Evolutionary conservation across 2,113 vertebrate genomes (phyloP), one percentile per base, ranked within the genome.

Genomic region (Aphyosemion australe): DNA sequence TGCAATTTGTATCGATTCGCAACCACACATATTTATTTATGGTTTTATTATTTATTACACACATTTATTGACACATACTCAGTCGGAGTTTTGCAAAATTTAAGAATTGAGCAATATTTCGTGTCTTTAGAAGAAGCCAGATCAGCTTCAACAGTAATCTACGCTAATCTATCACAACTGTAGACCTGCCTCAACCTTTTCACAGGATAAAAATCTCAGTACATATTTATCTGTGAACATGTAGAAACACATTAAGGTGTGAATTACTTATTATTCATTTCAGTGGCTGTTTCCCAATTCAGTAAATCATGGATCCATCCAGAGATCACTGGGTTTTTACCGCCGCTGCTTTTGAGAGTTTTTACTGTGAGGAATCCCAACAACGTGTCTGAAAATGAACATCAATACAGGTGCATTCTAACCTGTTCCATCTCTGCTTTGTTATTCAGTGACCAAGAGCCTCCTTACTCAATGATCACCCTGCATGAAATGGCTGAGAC

Each of bases 401-500:
- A 2, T 26, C n/a, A 26, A 26, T 4, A 37, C 34, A 37, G 6
- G 7, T 37, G 4, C 34, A 37, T 37, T 37, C 18, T 12, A 13
- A 51, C 39, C 1, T 66, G 2, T 67, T 2, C 9, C 12, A 62
- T 65, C 6, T 69, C 26, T 80, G 14, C 64, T 67, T 20, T 88
- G n/a, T 92, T 75, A 95, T 96, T 82, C 92, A 99, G 97, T 93
- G 97, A 99, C 91, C 97, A 99, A 91, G 97, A 99, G 86, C 97
- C 97, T 61, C 97, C 97, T 6, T 98, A 97, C 92, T 99, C 97
- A 88, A 99, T 99, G 97, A 99, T 99, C 90, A 98, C 97, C 8
- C 92, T 99, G 88, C 97, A 99, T 50, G 96, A 99, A 93, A 98
- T 98, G 97, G 97, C 97, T 86, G 97, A 99, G 93, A 99, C 97